Conservation (phyloP, 1,140 invertebrate species). For the Paraescarpia echinospica region DNA sequence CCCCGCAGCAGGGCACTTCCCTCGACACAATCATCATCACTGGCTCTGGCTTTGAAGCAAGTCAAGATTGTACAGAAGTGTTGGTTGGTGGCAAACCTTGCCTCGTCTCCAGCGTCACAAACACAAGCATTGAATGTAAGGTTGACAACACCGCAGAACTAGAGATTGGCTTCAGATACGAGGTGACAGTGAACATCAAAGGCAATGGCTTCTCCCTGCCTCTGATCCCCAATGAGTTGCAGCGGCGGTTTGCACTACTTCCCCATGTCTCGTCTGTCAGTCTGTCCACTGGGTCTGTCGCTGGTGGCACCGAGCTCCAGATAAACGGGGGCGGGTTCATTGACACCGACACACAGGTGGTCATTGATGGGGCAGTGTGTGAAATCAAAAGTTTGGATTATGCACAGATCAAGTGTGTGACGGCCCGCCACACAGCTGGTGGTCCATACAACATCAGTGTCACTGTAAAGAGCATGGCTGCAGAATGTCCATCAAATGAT, state of each 20-base stretch:
- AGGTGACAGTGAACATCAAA: slow-evolving; percentile 10
- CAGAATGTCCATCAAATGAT: not conserved
- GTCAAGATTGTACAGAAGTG: no score
- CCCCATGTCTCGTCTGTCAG: not conserved
- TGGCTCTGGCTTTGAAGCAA: no score
- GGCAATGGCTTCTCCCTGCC: not conserved
- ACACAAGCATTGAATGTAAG: no score
- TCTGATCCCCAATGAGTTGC: not conserved
- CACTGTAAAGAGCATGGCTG: no score
- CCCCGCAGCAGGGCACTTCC: no score
- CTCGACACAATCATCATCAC: no score
- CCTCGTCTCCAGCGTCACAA: no score
- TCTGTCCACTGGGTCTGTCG: not conserved
- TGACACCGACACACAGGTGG: not conserved
- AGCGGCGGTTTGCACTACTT: not conserved
- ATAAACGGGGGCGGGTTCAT: slow-evolving; percentile 13
- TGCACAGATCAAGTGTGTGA: not conserved
- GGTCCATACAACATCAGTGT: not conserved
- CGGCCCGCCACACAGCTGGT: not conserved
- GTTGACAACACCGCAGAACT: no score
- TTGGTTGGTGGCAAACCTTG: no score
- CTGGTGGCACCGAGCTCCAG: slow-evolving; percentile 8
- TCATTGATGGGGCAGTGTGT: not conserved
- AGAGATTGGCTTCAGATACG: not conserved
- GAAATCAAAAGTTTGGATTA: slow-evolving; percentile 3